These are phyloP conservation scores for Teinopalpus imperialis DNA, from an alignment of 2,888 invertebrate genomes.

Conservation along the genomic window DNA sequence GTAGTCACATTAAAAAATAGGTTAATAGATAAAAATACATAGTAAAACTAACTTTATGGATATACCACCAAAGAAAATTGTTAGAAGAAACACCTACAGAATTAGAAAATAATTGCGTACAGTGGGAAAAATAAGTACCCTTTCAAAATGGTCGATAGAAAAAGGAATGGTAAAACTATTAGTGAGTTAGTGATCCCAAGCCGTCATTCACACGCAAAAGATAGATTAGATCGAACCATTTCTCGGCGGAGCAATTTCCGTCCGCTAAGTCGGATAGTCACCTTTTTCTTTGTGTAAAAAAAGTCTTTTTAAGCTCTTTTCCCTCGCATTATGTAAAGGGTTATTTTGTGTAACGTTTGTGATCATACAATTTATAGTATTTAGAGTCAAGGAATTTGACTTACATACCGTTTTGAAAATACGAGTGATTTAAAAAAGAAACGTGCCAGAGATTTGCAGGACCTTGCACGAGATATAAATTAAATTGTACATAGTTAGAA, in stretches of 20 bases:
- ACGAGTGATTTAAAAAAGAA: no score
- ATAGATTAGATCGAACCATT: constrained; percentile 70
- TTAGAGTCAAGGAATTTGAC: no score
- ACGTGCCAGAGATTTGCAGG: no score
- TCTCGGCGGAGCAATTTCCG: constrained; percentile 68
- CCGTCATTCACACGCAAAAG: constrained; percentile 62
- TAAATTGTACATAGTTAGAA: no score
- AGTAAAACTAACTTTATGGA: no score
- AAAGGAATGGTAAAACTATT: constrained; percentile 15
- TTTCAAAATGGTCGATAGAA: background rate
- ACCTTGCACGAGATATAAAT: no score
- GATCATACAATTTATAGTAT: no score
- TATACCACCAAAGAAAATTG: no score
- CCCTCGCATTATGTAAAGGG: background rate
- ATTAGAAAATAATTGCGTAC: background rate
- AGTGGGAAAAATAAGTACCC: background rate
- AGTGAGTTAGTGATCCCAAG: constrained; percentile 53
- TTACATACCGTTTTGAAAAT: no score
- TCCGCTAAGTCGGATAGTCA: constrained; percentile 53
- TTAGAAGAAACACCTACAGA: background rate
- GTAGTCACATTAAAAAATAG: no score
- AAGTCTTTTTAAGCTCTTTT: constrained; percentile 8
- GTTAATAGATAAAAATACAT: no score
- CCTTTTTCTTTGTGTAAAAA: constrained; percentile 32
- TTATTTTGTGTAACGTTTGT: background rate